phyloP scores from a whole-genome alignment of 2,888 invertebrate species.

The Sinodicranocentrus sp. region DNA sequence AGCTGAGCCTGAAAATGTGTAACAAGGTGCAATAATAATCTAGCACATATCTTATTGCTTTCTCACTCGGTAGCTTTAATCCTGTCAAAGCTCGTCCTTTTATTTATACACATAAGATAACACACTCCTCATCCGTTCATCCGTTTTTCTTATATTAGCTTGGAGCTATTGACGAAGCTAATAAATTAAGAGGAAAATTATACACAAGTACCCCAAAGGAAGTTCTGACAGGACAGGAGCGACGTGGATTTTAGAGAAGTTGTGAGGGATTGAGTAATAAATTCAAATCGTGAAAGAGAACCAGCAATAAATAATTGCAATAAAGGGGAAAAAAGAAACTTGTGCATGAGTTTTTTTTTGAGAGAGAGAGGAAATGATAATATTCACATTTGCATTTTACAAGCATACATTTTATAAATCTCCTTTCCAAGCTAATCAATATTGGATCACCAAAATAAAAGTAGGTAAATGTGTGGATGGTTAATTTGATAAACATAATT shows the following conservation, averaged over 20 bases:
- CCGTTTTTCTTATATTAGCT: not conserved
- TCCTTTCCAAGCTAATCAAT: no score
- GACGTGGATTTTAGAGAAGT: not conserved
- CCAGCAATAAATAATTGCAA: no score
- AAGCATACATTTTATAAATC: not conserved
- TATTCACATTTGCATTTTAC: not conserved
- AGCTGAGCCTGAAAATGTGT: not conserved
- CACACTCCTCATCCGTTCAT: not conserved
- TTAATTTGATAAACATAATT: no score
- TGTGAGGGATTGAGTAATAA: slow-evolving; percentile 11
- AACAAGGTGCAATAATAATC: not conserved
- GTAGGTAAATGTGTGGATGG: no score
- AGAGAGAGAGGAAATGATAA: not conserved
- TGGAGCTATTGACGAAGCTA: slow-evolving; percentile 9
- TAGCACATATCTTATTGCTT: not conserved
- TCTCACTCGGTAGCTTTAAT: slow-evolving; percentile 28
- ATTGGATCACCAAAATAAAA: no score
- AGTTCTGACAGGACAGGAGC: slow-evolving; percentile 8
- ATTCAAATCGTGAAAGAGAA: slow-evolving; percentile 2
- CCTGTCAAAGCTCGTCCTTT: slow-evolving; percentile 12
- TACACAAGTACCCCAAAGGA: slow-evolving; percentile 22
- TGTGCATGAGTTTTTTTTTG: not conserved
- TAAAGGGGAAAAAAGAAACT: not conserved
- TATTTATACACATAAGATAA: no score
- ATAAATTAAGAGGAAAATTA: slow-evolving; percentile 28